Conservation (phyloP, 2,797 vertebrate genomes). For the Diceros bicornis region DNA sequence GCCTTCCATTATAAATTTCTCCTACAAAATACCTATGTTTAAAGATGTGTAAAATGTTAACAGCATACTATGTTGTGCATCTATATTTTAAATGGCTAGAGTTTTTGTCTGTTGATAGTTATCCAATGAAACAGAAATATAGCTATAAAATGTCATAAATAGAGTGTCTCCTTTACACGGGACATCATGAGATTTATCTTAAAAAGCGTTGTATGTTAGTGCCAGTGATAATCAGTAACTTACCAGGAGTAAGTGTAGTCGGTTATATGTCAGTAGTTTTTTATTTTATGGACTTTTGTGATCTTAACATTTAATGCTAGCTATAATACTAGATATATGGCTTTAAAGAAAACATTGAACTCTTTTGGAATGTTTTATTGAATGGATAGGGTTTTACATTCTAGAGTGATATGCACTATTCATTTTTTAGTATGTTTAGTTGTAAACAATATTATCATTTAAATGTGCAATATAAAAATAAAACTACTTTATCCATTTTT, state of each 20-base stretch:
- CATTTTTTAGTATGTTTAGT: neutral
- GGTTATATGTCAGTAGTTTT: neutral
- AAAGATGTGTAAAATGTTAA: slow-evolving; percentile 87
- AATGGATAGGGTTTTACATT: slow-evolving; percentile 62
- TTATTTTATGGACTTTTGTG: neutral
- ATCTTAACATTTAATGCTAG: slow-evolving; percentile 54
- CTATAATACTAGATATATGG: neutral
- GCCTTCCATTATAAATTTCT: slow-evolving; percentile 85
- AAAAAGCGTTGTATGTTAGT: slow-evolving; percentile 71
- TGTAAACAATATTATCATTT: slow-evolving; percentile 62
- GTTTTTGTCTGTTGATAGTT: slow-evolving; percentile 73
- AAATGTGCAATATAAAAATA: slow-evolving; percentile 69
- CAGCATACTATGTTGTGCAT: slow-evolving; percentile 69
- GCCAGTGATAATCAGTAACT: slow-evolving; percentile 74
- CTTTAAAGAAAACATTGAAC: slow-evolving; percentile 27
- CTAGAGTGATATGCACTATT: slow-evolving; percentile 40
- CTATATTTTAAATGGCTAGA: slow-evolving; percentile 77
- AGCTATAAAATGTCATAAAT: slow-evolving; percentile 77
- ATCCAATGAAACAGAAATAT: slow-evolving; percentile 78
- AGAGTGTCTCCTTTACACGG: slow-evolving; percentile 43
- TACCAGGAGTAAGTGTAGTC: slow-evolving; percentile 71
- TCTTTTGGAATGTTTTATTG: slow-evolving; percentile 54
- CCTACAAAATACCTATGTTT: slow-evolving; percentile 73
- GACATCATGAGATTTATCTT: slow-evolving; percentile 76
- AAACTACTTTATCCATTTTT: neutral